Evolutionary conservation across 2,888 invertebrate species (phyloP).

Genomic region (Brenthis hecate): DNA sequence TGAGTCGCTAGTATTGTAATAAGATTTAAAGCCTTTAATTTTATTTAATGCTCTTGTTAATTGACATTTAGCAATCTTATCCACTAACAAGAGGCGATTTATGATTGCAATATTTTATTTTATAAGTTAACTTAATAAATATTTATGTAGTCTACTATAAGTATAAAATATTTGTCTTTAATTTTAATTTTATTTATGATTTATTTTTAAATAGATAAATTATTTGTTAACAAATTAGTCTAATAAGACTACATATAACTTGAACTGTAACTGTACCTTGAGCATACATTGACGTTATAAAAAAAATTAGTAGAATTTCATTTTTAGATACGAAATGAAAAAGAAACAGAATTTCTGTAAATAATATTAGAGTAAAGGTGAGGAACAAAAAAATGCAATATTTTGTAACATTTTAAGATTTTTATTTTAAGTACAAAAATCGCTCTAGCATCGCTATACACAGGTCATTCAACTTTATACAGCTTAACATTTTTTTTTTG

Average conservation of each 20-base stretch:
- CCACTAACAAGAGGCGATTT: background rate
- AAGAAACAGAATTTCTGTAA: too few relatives aligned
- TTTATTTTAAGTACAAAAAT: conserved; percentile 65
- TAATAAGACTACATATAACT: too few relatives aligned
- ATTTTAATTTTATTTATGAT: too few relatives aligned
- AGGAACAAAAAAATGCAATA: conserved; percentile 28
- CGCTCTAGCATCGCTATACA: conserved; percentile 74
- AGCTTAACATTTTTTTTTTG: conserved; percentile 68
- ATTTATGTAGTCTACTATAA: too few relatives aligned
- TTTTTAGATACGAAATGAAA: too few relatives aligned
- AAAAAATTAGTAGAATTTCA: too few relatives aligned
- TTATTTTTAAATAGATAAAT: too few relatives aligned
- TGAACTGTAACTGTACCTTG: too few relatives aligned
- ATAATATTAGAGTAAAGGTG: conserved; percentile 37
- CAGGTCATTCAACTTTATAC: conserved; percentile 76
- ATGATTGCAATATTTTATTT: background rate
- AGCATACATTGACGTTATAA: too few relatives aligned
- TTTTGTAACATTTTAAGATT: conserved; percentile 62
- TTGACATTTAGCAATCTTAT: background rate
- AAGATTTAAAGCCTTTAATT: background rate
- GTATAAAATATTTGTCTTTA: too few relatives aligned
- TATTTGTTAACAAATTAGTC: too few relatives aligned
- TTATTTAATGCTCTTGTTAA: background rate
- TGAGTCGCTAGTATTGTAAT: background rate
- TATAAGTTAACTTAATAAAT: background rate